A percentile compares a stretch with the other conserved stretches of the same genome.
Conservation (phyloP, 2,797 vertebrate species). For the Neopelma chrysocephalum region DNA sequence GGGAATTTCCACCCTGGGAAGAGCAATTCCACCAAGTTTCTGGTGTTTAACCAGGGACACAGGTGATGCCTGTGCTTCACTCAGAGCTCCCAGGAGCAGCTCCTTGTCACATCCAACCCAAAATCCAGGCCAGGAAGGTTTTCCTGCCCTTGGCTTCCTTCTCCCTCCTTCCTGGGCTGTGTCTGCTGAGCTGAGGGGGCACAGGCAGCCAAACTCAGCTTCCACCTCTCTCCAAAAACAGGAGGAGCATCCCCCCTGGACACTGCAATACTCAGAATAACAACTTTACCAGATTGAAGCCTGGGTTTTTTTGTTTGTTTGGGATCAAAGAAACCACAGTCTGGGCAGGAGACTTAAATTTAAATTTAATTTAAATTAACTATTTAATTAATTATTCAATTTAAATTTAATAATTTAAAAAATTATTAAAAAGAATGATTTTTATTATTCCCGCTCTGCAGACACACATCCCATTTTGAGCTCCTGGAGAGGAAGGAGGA, state of each 20-base stretch:
- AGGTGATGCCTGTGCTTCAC: not conserved
- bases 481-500: not conserved
- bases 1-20: not conserved
- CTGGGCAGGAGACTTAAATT: not conserved
- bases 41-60: not conserved
- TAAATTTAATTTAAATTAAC: too few relatives aligned
- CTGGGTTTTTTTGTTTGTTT: not conserved
- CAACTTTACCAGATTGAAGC: not conserved
- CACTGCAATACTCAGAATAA: not conserved
- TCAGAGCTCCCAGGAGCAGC: not conserved
- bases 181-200: not conserved
- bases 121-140: not conserved
- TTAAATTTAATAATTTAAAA: too few relatives aligned
- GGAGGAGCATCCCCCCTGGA: not conserved
- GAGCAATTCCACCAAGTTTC: not conserved
- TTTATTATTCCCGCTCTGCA: not conserved
- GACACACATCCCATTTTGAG: not conserved
- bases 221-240: not conserved
- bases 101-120: accelerated
- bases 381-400: too few relatives aligned
- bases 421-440: too few relatives aligned
- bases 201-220: not conserved
- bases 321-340: not conserved
- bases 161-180: accelerated
- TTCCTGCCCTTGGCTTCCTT: not conserved